Conservation (phyloP, 2,888 invertebrate species). For the Aspidiotus rigidus region DNA sequence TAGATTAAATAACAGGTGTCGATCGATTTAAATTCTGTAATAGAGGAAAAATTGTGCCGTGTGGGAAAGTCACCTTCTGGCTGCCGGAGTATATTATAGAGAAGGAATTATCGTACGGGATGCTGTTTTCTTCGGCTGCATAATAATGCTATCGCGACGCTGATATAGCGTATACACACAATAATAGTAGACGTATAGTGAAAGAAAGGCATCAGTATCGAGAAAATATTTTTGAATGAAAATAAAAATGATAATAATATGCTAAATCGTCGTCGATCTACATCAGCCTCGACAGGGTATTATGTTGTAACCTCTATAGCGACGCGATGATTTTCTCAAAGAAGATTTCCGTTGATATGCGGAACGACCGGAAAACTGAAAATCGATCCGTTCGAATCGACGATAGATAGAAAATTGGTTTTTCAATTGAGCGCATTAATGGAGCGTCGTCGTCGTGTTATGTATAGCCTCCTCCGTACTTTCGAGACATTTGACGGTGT, state of each 20-base stretch:
- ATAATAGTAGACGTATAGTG: background rate
- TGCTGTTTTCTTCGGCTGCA: too few relatives aligned
- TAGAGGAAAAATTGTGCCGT: background rate
- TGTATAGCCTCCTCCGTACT: too few relatives aligned
- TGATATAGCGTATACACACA: background rate
- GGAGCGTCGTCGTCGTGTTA: background rate
- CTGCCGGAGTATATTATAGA: background rate
- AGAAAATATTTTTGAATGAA: background rate
- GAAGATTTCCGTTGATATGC: background rate
- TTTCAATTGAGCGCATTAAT: conserved; percentile 2
- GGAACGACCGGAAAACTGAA: conserved; percentile 4
- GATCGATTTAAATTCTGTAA: background rate
- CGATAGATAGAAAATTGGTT: conserved; percentile 3
- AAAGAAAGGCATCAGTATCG: background rate
- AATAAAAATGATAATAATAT: background rate
- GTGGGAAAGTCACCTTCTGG: background rate
- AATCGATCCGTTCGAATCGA: background rate
- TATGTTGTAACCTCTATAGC: background rate
- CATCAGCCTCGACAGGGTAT: too few relatives aligned
- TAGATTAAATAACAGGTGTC: background rate
- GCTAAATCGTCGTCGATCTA: background rate
- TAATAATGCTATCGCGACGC: too few relatives aligned
- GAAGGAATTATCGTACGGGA: too few relatives aligned
- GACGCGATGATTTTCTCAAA: background rate
- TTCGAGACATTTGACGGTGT: too few relatives aligned